Evolutionary conservation across 2,113 vertebrate species (phyloP).

Genomic region (Tauraco erythrolophus): DNA sequence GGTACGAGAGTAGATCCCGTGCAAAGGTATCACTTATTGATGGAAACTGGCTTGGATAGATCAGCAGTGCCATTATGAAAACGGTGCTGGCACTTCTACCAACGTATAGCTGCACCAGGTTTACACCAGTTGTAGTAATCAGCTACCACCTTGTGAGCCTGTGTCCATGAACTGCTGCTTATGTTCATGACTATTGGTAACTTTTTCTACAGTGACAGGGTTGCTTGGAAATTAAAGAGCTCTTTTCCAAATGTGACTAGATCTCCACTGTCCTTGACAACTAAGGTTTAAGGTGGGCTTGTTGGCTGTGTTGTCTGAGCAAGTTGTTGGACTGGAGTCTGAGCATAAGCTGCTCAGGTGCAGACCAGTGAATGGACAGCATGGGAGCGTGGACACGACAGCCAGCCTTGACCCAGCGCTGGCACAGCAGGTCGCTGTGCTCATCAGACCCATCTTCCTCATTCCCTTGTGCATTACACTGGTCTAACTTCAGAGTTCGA

Average conservation of each 20-base stretch:
- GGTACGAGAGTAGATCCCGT: neutral
- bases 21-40: neutral
- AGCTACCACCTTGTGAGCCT: neutral
- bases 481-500: neutral
- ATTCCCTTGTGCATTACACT: neutral
- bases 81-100: neutral
- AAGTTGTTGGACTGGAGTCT: neutral
- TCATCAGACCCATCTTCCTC: neutral
- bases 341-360: neutral
- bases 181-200: neutral
- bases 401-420: neutral
- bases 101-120: fast-evolving
- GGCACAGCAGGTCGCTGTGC: neutral
- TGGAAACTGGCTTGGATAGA: neutral
- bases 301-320: neutral
- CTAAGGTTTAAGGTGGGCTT: fast-evolving
- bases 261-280: neutral
- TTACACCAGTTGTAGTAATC: neutral
- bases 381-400: fast-evolving
- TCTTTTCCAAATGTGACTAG: neutral
- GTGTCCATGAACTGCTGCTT: neutral
- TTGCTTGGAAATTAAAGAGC: neutral
- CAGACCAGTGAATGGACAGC: neutral
- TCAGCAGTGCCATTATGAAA: no score
- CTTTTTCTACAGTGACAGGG: neutral